Base-by-base conservation (phyloP, 2,113 vertebrate genomes). In the Myrmecophaga tridactyla region DNA sequence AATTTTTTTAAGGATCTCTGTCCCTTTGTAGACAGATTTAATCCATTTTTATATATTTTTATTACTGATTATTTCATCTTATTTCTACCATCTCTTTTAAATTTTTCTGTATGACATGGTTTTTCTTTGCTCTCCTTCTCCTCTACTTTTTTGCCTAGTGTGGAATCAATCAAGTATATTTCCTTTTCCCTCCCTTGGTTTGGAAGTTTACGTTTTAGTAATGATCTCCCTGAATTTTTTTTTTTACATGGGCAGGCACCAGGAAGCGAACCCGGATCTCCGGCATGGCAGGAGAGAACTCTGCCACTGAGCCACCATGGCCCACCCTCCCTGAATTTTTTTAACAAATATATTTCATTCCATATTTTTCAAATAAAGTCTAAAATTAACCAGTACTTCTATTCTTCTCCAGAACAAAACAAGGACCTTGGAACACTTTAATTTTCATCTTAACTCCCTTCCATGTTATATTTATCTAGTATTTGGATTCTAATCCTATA, bases 371-470 rank as follows among this genome's bases (percentile, higher is more conserved):
- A 81, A 53, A 53, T 86, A 62, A 70, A 27, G 39, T 83, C 67
- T 92, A 81, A 96, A 96, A 82, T 67, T 75, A 88, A 43, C 41
- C 60, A 67, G 39, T 77, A 43, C 62, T 94, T 96, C 39, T 84
- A 0, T 82, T 41, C 39, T 48, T 84, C 23, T 46, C 91, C 70
- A 41, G 75, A 36, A 69, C 18, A 34, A 67, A 92, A 85, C 29
- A 86, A 77, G 58, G 82, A 34, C 36, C 20, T 88, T 53, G 48
- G 39, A 89, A 56, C 69, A 36, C 25, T 81, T 92, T 58, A 34
- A 72, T 87, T 94, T 94, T 36, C 90, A 89, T 80, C 51, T 86
- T 89, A 89, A 46, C n/a, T 70, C 31, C 39, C 27, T 87, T 88
- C 60, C 53, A 4, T 77, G 21, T 81, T 88, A 31, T 94, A 83